Conservation (phyloP, 2,888 invertebrate genomes). For the Parapristionchus giblindavisi region DNA sequence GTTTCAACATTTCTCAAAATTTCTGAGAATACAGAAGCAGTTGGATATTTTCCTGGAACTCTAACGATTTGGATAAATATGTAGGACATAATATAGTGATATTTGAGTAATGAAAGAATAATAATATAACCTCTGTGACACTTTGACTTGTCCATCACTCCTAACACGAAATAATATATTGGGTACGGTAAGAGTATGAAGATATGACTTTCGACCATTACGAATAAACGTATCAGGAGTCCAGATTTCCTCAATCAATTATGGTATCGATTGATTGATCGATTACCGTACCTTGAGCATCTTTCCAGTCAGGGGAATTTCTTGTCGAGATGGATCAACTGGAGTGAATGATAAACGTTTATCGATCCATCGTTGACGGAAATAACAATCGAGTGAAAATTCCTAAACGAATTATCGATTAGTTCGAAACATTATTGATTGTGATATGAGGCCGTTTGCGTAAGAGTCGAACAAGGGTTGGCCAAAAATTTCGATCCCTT, state of each 20-base stretch:
- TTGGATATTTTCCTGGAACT: no score
- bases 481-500: no score
- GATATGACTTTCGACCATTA: slow-evolving; percentile 91
- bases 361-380: slow-evolving; percentile 88
- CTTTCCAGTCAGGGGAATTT: slow-evolving; percentile 80
- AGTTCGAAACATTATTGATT: no score
- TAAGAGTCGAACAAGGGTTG: no score
- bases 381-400: slow-evolving; percentile 87
- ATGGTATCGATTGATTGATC: neutral
- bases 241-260: slow-evolving; percentile 26
- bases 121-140: slow-evolving; percentile 88
- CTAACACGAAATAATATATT: slow-evolving; percentile 89
- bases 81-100: no score
- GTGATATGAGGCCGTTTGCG: no score
- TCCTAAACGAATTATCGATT: no score
- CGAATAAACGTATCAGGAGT: slow-evolving; percentile 87
- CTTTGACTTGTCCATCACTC: slow-evolving; percentile 88
- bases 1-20: no score
- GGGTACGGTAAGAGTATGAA: slow-evolving; percentile 95
- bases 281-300: slow-evolving; percentile 78
- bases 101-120: no score
- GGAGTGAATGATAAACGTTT: slow-evolving; percentile 78
- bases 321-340: slow-evolving; percentile 49
- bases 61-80: no score
- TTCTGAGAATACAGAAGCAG: neutral